Percentiles rank a stretch among this genome's conserved stretches.
Conservation (phyloP, 2,113 vertebrate species). For the Gambusia holbrooki region DNA sequence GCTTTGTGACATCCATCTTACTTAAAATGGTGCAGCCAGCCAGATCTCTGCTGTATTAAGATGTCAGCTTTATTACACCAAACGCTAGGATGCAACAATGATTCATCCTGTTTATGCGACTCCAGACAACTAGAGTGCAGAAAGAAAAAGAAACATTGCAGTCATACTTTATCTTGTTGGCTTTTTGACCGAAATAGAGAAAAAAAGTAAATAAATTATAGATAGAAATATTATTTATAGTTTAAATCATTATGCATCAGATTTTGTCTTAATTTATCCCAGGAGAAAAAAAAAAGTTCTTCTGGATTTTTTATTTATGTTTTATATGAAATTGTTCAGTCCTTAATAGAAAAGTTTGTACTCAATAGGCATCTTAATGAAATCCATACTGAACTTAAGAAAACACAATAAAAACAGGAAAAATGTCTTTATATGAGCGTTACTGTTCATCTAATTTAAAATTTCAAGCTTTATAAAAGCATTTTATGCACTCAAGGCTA, state of each 20-base stretch:
- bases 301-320: too few species aligned
- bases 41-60: slow-evolving; percentile 69
- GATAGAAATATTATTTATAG: slow-evolving; percentile 43
- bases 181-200: neutral
- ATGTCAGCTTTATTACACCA: slow-evolving; percentile 78
- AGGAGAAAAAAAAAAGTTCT: slow-evolving; percentile 6
- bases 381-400: too few species aligned
- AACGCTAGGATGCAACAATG: slow-evolving; percentile 68
- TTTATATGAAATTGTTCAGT: neutral
- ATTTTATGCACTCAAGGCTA: neutral
- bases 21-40: slow-evolving; percentile 67
- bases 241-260: slow-evolving; percentile 40
- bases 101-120: slow-evolving; percentile 74
- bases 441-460: too few species aligned
- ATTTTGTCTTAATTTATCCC: slow-evolving; percentile 19
- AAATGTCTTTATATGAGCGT: too few species aligned
- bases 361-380: neutral
- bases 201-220: slow-evolving; percentile 31
- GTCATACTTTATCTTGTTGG: slow-evolving; percentile 22
- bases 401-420: too few species aligned
- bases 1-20: slow-evolving; percentile 81
- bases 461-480: neutral
- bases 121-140: slow-evolving; percentile 47
- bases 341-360: neutral
- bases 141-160: slow-evolving; percentile 20